Evolutionary conservation across 2,113 vertebrate genomes (phyloP).

Genomic region (human (Homo sapiens)): GRCh38 chr14:54119501-54120000

Average conservation of each 20-base stretch:
- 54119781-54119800: conserved; percentile 34
- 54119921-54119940: background rate
- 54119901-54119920: background rate
- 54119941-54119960: conserved; percentile 7
- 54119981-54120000: conserved; percentile 5
- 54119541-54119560: background rate
- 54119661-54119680: conserved; percentile 37
- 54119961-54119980: background rate
- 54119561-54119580: background rate
- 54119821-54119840: conserved; percentile 23
- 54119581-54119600: background rate
- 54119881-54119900: background rate
- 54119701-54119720: background rate
- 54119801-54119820: background rate
- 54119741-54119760: background rate
- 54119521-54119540: conserved; percentile 27
- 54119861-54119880: conserved; percentile 49
- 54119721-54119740: background rate
- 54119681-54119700: background rate
- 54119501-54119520: background rate
- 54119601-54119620: conserved; percentile 34
- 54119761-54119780: conserved; percentile 28
- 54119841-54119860: conserved; percentile 16
- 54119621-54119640: conserved; percentile 31
- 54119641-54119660: conserved; percentile 51